A percentile compares a stretch with the other conserved stretches of the same genome.
These are phyloP conservation scores for Tenthredo livida DNA, from an alignment of 2,888 invertebrate species.

Conservation along the genomic window DNA sequence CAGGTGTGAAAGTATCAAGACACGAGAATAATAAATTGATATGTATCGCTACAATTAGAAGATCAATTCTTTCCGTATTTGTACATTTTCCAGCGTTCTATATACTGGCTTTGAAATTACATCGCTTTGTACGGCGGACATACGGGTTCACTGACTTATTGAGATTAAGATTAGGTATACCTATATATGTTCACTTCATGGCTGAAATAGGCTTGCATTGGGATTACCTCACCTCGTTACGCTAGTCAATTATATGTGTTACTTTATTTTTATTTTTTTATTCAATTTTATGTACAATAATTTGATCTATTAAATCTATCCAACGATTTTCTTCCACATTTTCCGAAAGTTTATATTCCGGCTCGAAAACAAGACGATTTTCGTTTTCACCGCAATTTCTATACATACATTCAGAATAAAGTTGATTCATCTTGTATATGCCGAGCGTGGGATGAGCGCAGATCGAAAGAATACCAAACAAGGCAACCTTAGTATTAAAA, in stretches of 20 bases:
- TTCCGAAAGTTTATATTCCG: not conserved
- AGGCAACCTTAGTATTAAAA: constrained; percentile 25
- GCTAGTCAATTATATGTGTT: not conserved
- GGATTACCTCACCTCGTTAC: constrained; percentile 19
- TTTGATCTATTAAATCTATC: too few relatives aligned
- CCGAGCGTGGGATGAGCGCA: constrained; percentile 25
- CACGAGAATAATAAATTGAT: not conserved
- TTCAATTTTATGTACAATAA: too few relatives aligned
- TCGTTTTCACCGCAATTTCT: not conserved
- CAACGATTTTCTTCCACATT: not conserved
- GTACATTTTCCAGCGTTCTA: not conserved
- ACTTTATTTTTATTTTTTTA: not conserved
- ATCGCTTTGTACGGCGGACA: not conserved
- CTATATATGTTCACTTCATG: not conserved
- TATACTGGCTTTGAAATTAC: not conserved
- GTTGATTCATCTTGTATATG: constrained; percentile 2
- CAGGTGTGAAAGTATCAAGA: not conserved
- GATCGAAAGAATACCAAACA: constrained; percentile 40
- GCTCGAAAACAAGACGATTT: not conserved
- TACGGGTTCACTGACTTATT: constrained; percentile 14
- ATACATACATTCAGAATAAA: not conserved
- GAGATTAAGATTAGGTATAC: not conserved
- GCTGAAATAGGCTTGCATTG: not conserved
- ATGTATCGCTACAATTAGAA: not conserved
- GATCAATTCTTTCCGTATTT: not conserved